Percentiles rank a stretch among this genome's conserved stretches.
phyloP scores from a whole-genome alignment of 2,797 vertebrate genomes.

The Neostethus bicornis region DNA sequence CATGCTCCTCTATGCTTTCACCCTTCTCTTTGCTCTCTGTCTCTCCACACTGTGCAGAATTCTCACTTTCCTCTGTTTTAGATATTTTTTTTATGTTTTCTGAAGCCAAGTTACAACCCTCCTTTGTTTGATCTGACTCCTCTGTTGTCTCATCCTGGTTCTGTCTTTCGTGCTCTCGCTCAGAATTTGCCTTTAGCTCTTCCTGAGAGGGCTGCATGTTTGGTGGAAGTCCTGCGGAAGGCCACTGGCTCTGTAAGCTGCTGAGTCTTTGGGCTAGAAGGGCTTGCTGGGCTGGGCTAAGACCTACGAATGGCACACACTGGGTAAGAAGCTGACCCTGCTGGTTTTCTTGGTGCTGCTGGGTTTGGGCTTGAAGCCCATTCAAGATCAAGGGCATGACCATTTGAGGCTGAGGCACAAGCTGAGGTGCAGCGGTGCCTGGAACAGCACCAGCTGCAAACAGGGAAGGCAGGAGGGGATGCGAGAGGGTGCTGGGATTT shows the following conservation, averaged over 20 bases:
- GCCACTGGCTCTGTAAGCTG: constrained; percentile 81
- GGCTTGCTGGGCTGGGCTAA: constrained; percentile 82
- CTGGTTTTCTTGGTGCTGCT: constrained; percentile 77
- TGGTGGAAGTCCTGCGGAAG: constrained; percentile 63
- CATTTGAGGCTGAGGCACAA: constrained; percentile 83
- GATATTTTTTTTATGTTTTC: constrained; percentile 38
- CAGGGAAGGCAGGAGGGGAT: constrained; percentile 79
- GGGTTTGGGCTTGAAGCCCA: constrained; percentile 77
- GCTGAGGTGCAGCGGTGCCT: constrained; percentile 72
- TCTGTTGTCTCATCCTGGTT: constrained; percentile 25
- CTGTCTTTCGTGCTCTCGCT: constrained; percentile 49
- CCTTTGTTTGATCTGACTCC: constrained; percentile 42
- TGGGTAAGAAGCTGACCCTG: constrained; percentile 80
- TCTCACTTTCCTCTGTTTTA: constrained; percentile 43
- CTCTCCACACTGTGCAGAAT: constrained; percentile 43
- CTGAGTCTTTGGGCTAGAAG: constrained; percentile 83
- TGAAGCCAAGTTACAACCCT: constrained; percentile 17
- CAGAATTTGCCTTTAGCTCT: constrained; percentile 56
- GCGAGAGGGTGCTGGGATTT: constrained; percentile 74
- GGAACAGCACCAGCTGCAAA: constrained; percentile 71
- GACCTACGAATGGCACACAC: constrained; percentile 81
- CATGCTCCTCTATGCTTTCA: constrained; percentile 52
- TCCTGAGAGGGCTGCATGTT: constrained; percentile 57
- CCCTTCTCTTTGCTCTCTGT: constrained; percentile 56
- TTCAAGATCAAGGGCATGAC: constrained; percentile 84